phyloP scores from a whole-genome alignment of 92 coral and sea anemone species.

The Parazoanthus atlanticus region DNA sequence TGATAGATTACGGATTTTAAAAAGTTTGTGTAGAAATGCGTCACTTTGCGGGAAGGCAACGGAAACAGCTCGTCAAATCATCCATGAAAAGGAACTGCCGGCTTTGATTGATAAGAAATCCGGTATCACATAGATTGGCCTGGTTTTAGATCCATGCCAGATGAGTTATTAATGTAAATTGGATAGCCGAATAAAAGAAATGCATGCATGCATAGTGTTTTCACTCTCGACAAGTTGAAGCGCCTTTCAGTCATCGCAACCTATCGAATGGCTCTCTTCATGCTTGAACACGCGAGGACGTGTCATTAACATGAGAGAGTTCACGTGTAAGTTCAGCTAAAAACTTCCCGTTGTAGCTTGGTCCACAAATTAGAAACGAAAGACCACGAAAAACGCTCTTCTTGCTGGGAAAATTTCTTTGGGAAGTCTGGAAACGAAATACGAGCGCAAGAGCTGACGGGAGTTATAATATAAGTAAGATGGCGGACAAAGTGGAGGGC shows the following conservation, averaged over 20 bases:
- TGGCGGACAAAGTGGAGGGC: constrained; percentile 43
- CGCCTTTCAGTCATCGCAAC: constrained; percentile 23
- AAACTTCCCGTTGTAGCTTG: constrained; percentile 25
- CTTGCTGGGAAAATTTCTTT: not conserved
- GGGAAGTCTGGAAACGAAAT: constrained; percentile 36
- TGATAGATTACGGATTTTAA: not conserved
- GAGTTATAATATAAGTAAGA: not conserved
- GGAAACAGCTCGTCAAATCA: not conserved
- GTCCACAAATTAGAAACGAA: not conserved
- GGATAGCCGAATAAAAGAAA: constrained; percentile 31
- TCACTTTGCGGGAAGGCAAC: constrained; percentile 6
- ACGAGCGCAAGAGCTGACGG: constrained; percentile 38
- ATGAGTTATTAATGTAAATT: constrained; percentile 37
- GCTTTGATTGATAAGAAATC: constrained; percentile 35
- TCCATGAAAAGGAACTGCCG: constrained; percentile 20
- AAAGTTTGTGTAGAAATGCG: not conserved
- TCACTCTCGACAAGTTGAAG: constrained; percentile 1
- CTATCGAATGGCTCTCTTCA: not conserved
- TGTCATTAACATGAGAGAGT: constrained; percentile 3
- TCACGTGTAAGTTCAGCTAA: not conserved
- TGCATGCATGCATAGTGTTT: not conserved
- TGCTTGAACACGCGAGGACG: constrained; percentile 22
- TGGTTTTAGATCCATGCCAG: constrained; percentile 39
- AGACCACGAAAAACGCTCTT: too few relatives aligned
- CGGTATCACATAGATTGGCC: constrained; percentile 46